Conservation (phyloP, 2,888 invertebrate genomes). For the Lepidochitona cinerea region DNA sequence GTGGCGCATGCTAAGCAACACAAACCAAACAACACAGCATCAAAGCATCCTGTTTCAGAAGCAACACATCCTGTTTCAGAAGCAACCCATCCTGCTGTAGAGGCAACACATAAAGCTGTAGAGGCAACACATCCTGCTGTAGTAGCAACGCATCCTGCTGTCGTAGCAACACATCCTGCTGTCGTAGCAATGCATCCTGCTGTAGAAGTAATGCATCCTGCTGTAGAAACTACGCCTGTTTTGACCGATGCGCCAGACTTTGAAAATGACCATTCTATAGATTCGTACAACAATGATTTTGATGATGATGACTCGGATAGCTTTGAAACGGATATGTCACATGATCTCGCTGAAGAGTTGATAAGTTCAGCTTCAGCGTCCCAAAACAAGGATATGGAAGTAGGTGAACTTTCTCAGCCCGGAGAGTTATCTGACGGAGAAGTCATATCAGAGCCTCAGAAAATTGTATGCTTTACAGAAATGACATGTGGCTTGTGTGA, state of each 20-base stretch:
- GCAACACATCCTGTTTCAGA: background rate
- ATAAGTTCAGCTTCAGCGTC: background rate
- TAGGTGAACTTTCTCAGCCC: too few species aligned
- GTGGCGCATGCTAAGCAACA: background rate
- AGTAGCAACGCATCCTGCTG: background rate
- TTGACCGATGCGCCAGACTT: background rate
- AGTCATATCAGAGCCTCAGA: too few species aligned
- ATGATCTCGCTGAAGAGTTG: background rate
- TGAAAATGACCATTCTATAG: background rate
- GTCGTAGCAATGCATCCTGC: too few species aligned
- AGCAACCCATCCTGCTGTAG: background rate
- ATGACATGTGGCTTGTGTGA: background rate
- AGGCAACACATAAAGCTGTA: too few species aligned
- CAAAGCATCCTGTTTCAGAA: too few species aligned
- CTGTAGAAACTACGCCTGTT: background rate
- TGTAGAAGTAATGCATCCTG: background rate
- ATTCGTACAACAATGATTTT: background rate
- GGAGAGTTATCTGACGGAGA: too few species aligned
- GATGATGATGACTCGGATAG: background rate
- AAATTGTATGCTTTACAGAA: too few species aligned
- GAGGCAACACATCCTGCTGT: too few species aligned
- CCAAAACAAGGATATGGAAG: too few species aligned
- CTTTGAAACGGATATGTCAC: too few species aligned
- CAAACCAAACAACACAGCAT: too few species aligned
- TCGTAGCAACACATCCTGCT: background rate